Base-by-base conservation (phyloP, 2,113 vertebrate species). In the Callipepla squamata region DNA sequence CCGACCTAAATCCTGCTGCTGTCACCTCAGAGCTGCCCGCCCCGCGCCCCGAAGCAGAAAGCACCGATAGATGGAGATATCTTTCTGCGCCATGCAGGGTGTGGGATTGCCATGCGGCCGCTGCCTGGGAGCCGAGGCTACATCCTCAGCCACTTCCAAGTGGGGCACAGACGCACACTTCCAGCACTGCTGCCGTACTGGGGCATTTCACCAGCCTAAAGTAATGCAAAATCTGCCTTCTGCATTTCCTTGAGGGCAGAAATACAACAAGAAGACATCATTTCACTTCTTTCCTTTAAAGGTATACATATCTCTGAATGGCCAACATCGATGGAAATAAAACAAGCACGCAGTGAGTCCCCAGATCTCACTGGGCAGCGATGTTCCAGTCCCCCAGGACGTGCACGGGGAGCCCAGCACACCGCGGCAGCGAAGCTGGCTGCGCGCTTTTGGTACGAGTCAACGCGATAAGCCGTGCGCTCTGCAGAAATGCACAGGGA, bases 1-100 rank as follows among this genome's bases (percentile, higher is more conserved):
- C 86, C 91, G n/a, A 94, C 87, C 95, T 95, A 96, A 97, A 97
- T 97, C 96, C 95, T 95, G 73, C 86, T 90, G 90, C 96, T 96
- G 96, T 95, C 96, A 96, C 85, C 92, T 80, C 85, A 47, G 57
- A 82, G 70, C 23, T 25, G 66, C 15, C 12, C 4, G 70, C 28
- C 80, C 67, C 0, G 4, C 80, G 89, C 89, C 78, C 80, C 89
- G 28, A 48, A 73, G 74, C 8, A 3, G 40, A 75, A 50, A 67
- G 51, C 48, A 32, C 18, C 21, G 2, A 26, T 23, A 76, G 78
- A 80, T 28, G 86, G 55, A 86, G 74, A 9, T 83, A 74, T 63
- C 87, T 89, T 36, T 59, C 75, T 5, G 47, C 0, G 3, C 32
- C 93, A 78, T 2, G 0, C 13, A 0, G 55, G 80, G 86, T 0